phyloP scores from a whole-genome alignment of 2,113 vertebrate genomes.

The Vicugna pacos region DNA sequence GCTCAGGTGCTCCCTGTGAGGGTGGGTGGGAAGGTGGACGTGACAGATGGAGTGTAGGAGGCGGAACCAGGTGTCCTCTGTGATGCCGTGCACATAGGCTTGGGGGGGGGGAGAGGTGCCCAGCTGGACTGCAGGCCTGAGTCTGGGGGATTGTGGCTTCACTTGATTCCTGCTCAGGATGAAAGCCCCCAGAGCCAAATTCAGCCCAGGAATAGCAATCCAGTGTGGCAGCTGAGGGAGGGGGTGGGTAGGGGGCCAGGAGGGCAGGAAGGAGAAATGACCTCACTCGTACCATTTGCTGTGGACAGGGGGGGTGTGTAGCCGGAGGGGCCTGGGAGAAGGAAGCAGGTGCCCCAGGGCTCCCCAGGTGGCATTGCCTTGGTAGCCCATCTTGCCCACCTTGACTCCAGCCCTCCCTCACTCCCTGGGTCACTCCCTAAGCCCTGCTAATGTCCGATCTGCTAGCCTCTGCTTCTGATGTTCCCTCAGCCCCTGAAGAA shows the following conservation, averaged over 20 bases:
- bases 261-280: neutral
- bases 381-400: neutral
- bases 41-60: constrained; percentile 28
- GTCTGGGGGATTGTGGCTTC: neutral
- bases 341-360: neutral
- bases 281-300: neutral
- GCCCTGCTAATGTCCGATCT: neutral
- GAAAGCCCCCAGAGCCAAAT: neutral
- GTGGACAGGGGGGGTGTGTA: neutral
- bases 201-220: neutral
- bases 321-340: neutral
- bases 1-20: constrained; percentile 1
- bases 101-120: neutral
- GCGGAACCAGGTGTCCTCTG: neutral
- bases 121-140: neutral
- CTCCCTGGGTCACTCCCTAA: too few relatives aligned
- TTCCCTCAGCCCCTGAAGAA: neutral
- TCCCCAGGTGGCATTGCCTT: neutral
- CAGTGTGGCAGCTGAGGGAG: neutral
- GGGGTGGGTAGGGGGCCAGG: neutral
- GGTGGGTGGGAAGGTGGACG: neutral
- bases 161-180: neutral
- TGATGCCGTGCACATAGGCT: fast-evolving
- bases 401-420: fast-evolving
- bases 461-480: neutral